phyloP scores from a whole-genome alignment of 2,113 vertebrate species.

The Scytalopus superciliaris region DNA sequence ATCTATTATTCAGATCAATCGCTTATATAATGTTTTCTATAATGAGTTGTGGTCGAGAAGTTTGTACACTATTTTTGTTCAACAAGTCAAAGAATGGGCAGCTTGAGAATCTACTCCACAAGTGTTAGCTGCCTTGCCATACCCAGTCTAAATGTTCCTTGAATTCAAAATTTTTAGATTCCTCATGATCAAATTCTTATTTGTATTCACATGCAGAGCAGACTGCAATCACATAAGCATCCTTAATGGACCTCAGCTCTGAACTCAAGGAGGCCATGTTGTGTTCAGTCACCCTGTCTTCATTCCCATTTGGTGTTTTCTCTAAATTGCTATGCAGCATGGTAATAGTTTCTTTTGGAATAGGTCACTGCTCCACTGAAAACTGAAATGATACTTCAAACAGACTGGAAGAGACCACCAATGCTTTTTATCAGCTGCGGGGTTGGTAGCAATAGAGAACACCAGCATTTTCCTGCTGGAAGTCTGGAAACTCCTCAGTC shows the following conservation, averaged over 20 bases:
- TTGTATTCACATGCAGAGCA: not conserved
- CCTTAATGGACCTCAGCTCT: not conserved
- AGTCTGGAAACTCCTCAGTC: not conserved
- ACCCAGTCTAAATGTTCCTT: not conserved
- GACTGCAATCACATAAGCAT: not conserved
- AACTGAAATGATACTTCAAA: not conserved
- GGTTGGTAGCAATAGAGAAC: not conserved
- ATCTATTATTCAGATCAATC: not conserved
- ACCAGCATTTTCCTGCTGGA: not conserved
- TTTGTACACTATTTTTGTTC: not conserved
- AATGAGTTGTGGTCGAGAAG: not conserved
- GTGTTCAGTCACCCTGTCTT: not conserved
- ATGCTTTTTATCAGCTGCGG: accelerated
- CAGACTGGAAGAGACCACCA: not conserved
- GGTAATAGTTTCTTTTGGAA: not conserved
- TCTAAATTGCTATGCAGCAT: not conserved
- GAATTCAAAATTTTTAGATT: not conserved
- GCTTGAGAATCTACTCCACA: not conserved
- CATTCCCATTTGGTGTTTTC: not conserved
- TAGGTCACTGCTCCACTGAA: not conserved
- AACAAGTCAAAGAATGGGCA: not conserved
- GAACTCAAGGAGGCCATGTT: not conserved
- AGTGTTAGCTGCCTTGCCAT: not conserved
- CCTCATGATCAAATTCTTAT: not conserved
- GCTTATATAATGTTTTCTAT: not conserved